These are phyloP conservation scores for Prinia subflava DNA, from an alignment of 2,113 vertebrate genomes.

Conservation along the genomic window DNA sequence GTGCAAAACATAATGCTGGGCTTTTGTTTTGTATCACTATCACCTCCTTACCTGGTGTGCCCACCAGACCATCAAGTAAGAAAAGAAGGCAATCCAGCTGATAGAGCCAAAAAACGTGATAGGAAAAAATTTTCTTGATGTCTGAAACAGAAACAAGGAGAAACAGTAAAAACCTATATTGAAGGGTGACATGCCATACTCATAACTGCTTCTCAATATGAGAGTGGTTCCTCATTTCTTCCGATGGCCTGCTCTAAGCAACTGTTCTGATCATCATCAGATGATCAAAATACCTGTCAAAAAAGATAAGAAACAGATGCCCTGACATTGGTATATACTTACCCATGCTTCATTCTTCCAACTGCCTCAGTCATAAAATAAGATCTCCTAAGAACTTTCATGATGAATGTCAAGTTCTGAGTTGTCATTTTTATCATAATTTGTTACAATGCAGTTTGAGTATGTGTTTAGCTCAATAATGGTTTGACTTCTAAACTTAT, in stretches of 20 bases:
- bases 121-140: constrained; percentile 84
- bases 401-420: not conserved
- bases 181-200: not conserved
- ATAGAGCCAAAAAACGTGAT: constrained; percentile 92
- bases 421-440: not conserved
- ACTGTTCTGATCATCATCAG: not conserved
- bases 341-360: not conserved
- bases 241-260: not conserved
- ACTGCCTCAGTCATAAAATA: not conserved
- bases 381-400: not conserved
- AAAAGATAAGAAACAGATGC: not conserved
- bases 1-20: not conserved
- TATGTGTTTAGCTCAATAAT: not conserved
- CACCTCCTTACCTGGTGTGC: constrained; percentile 90
- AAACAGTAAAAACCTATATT: not conserved
- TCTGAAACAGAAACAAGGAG: constrained; percentile 73
- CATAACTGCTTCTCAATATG: not conserved
- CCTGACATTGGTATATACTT: not conserved
- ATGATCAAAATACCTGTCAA: not conserved
- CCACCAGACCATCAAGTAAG: constrained; percentile 99
- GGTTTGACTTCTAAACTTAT: not conserved
- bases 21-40: not conserved
- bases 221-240: not conserved
- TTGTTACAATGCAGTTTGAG: not conserved
- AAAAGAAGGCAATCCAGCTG: constrained; percentile 91